Evolutionary conservation across 1,140 invertebrate genomes (phyloP), one percentile per base, ranked within the genome.

Genomic region (Nylanderia fulva): DNA sequence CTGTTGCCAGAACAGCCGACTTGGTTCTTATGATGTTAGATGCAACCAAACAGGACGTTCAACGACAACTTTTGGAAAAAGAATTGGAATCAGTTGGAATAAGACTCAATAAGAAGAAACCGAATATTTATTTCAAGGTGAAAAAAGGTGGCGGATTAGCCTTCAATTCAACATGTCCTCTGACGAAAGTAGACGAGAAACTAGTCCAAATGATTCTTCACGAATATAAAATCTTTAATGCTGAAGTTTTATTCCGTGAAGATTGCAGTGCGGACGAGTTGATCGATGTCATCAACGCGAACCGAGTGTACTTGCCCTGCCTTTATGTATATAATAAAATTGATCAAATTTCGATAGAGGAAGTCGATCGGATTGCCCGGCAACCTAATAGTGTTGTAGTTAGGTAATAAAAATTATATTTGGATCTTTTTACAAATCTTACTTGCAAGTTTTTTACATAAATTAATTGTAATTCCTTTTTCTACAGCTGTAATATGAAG

Each of bases 241-340:
- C 98, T 29, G 99, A 99, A 95, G 98, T 98, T 72, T 95, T 99
- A 56, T 99, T 99, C 94, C 96, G 99, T 27, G 99, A 99, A 94
- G 99, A 99, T 94, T 98, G 97, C 92, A 97, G 96, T 1, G 96
- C 99, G 5, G 99, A 99, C 95, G 99, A 99, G 93, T 96, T 99
- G 91, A 99, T 99, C 85, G 99, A 99, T 95, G 99, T 99, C n/a
- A 99, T 99, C 85, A 97, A 98, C 56, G 99, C 98, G 5, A 99
- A 99, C 95, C 96, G 99, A 88, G 98, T 99, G 64, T 99, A 99
- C 95, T 95, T 99, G 91, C 98, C 99, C 63, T 99, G 99, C 95
- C 94, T 99, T 63, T 99, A 99, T 95, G 98, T 99, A 64, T 99
- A 99, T 95, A 99, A 99, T 95, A 99, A 99, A 96, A 99, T 99